Evolutionary conservation across 2,797 vertebrate genomes (phyloP), one percentile per base, ranked within the genome.

Genomic region (Natrix natrix): DNA sequence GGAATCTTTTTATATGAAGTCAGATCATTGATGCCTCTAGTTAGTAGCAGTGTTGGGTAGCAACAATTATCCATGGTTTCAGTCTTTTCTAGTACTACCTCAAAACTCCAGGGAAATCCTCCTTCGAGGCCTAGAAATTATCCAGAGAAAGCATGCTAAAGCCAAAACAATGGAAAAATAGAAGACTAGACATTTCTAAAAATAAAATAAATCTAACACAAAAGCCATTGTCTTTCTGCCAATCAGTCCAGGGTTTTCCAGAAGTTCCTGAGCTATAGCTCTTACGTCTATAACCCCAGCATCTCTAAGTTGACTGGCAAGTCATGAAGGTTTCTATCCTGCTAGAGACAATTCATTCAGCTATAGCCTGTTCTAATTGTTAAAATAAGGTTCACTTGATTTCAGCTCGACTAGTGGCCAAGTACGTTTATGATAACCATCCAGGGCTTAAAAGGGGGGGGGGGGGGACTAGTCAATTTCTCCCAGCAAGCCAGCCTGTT

Each of bases 151-250:
- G 16, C 1, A 55, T 61, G n/a, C 48, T 92, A 86, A 28, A 88
- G 32, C 32, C 54, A 48, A 87, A 91, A 4, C 14, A 48, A 14
- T 91, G 11, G 52, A 55, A 12, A 89, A 60, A 28, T 89, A 59
- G 37, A 63, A 43, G 2, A 16, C 32, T 16, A 3, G 4, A 37
- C 24, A 48, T 32, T 61, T 28, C 43, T 32, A 87, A 54, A 83
- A 95, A 93, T 90, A 94, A 94, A 63, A 69, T 28, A 92, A 0
- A 0, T 92, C 54, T 91, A 93, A 95, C 83, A 91, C 91, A 86
- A 95, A n/a, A 92, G 91, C 87, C 94, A 94, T 87, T 93, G 91
- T 87, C 92, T 37, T 54, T 48, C 91, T 94, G 55, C 55, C n/a
- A 59, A 10, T 37, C 87, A 88, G 56, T 11, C 17, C 56, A 32